Percentiles rank a stretch among this genome's conserved stretches.
Conservation (phyloP, 64 coral and sea anemone genomes). For the Montipora capricornis region DNA sequence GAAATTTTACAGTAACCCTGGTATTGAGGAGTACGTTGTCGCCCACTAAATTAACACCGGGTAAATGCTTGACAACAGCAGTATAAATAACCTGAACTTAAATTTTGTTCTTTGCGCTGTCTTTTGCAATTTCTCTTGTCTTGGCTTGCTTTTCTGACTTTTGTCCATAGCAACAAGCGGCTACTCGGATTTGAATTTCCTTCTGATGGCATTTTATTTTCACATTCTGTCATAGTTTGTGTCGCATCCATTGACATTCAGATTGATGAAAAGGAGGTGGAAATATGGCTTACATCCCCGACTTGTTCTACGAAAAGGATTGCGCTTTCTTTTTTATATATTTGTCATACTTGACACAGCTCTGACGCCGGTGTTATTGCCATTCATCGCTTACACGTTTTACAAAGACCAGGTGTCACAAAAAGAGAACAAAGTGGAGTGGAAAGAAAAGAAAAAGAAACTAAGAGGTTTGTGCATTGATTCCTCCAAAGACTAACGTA, state of each 20-base stretch:
- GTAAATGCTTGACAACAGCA: too few species aligned
- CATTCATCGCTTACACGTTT: conserved; percentile 4
- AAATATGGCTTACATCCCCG: conserved; percentile 23
- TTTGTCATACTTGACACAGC: conserved; percentile 20
- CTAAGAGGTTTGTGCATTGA: conserved; percentile 2
- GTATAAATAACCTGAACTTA: too few species aligned
- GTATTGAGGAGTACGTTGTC: too few species aligned
- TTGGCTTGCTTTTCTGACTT: too few species aligned
- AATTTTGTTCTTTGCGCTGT: too few species aligned
- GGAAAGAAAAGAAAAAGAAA: neutral
- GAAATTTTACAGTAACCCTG: too few species aligned
- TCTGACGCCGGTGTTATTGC: conserved; percentile 27
- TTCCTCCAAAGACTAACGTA: too few species aligned
- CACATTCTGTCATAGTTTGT: neutral
- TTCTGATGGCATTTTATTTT: neutral
- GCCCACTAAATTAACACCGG: too few species aligned
- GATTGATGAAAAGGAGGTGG: conserved; percentile 33
- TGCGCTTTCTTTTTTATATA: neutral
- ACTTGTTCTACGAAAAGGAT: neutral
- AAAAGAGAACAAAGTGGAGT: too few species aligned
- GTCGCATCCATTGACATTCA: conserved; percentile 25
- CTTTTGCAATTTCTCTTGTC: too few species aligned
- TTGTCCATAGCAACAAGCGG: too few species aligned
- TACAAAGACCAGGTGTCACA: conserved; percentile 7
- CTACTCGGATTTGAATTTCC: neutral